Percentiles rank a stretch among this genome's conserved stretches.
Evolutionary conservation across 92 coral and sea anemone genomes (phyloP).

Genomic region (Actinernus sp.): DNA sequence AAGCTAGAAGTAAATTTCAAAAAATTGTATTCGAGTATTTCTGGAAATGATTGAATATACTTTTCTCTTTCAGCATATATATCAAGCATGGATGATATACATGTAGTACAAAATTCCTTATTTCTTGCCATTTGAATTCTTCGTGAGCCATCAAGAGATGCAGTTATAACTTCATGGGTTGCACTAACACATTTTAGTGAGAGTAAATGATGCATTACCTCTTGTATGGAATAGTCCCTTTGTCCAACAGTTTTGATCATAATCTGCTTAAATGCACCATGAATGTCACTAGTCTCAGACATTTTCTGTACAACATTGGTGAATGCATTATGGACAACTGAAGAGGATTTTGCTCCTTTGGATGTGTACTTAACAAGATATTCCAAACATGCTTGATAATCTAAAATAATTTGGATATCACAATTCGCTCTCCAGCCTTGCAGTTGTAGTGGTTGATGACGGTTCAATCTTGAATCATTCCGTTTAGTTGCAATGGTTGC

Average conservation of each 20-base stretch:
- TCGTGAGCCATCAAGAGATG: slow-evolving; percentile 39
- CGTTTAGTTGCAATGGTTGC: slow-evolving; percentile 66
- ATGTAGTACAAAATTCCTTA: slow-evolving; percentile 29
- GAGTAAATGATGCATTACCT: slow-evolving; percentile 69
- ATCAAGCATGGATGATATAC: slow-evolving; percentile 47
- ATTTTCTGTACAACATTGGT: slow-evolving; percentile 43
- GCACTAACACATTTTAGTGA: slow-evolving; percentile 59
- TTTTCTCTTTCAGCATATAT: slow-evolving; percentile 57
- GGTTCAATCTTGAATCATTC: slow-evolving; percentile 66
- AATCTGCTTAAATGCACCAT: slow-evolving; percentile 37
- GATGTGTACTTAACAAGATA: slow-evolving; percentile 71
- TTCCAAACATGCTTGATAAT: slow-evolving; percentile 63
- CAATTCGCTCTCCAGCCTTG: slow-evolving; percentile 83
- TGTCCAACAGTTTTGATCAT: slow-evolving; percentile 70
- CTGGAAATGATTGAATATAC: slow-evolving; percentile 29
- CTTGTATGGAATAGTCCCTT: slow-evolving; percentile 71
- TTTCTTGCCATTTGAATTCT: slow-evolving; percentile 22
- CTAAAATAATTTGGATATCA: slow-evolving; percentile 52
- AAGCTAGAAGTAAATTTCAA: slow-evolving; percentile 46
- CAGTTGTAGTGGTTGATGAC: slow-evolving; percentile 73
- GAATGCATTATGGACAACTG: slow-evolving; percentile 67
- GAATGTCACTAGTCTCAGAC: slow-evolving; percentile 37
- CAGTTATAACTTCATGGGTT: slow-evolving; percentile 39
- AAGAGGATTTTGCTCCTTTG: slow-evolving; percentile 54
- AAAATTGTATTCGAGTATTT: slow-evolving; percentile 53